Evolutionary conservation across 2,888 invertebrate genomes (phyloP), one percentile per base, ranked within the genome.

Genomic region (Eugnorisma glareosa): DNA sequence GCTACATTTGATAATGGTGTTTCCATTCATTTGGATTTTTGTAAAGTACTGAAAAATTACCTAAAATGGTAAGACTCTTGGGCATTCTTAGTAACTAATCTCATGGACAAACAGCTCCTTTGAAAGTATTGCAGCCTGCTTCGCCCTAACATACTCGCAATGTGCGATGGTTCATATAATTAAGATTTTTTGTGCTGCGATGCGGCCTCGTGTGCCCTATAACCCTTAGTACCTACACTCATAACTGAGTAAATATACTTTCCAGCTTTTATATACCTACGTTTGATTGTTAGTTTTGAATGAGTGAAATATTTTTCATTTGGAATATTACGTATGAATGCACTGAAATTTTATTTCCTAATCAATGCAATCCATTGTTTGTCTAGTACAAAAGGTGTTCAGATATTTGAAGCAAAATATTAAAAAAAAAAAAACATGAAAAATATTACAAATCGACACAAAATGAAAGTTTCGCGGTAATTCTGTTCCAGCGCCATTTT

Each of bases 321-420:
- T 74, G 13, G 48, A 77, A 77, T 74, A 67, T 75, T 75, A 80
- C 18, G 18, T 74, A 63, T 64, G 64, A 72, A 72, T 81, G 68
- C 63, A 59, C 48, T 77, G 59, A 67, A 64, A 2, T 48, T 61
- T 68, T 57, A n/a, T 63, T 81, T 67, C 37, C 18, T 18, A 71
- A 64, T 54, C 37, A 84, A 79, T 73, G 71, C 61, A 79, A 79
- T 66, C 70, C 75, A 75, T 79, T 87, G 74, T 75, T 70, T 82
- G 67, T 74, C 66, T 73, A 80, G 75, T 81, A 80, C 75, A 82
- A 77, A 85, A 75, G 10, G 76, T 66, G n/a, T 63, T 71, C 66
- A 43, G 43, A 76, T 71, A 45, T 74, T 24, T 43, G 0, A 66
- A 79, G 8, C 43, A 73, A 64, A 75, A 71, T 69, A 31, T 67